A percentile compares a stretch with the other conserved stretches of the same genome.
These are phyloP conservation scores for Rallus limicola DNA, from an alignment of 2,113 vertebrate species.

Conservation along the genomic window DNA sequence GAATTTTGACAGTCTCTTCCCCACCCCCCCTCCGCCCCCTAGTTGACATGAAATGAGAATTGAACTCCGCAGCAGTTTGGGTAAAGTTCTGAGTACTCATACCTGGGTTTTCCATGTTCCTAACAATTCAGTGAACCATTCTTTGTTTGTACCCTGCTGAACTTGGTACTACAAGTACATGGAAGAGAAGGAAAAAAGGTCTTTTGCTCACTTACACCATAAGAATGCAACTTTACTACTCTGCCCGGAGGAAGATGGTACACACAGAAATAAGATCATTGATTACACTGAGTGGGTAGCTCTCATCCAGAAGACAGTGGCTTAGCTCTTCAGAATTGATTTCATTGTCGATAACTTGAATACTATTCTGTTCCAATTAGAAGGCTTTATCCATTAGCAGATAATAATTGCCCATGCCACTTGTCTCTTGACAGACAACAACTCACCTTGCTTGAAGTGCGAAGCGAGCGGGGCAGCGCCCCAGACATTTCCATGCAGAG, in stretches of 20 bases:
- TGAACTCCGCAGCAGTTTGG: background rate
- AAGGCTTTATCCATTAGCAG: background rate
- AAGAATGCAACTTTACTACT: background rate
- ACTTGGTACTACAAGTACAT: background rate
- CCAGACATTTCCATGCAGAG: constrained; percentile 41
- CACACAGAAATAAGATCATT: background rate
- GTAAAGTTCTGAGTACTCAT: background rate
- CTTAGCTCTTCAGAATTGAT: background rate
- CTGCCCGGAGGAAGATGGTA: background rate
- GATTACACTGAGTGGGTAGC: background rate
- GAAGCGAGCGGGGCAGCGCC: background rate
- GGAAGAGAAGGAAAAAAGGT: background rate
- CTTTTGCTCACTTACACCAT: fast-evolving
- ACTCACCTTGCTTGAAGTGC: constrained; percentile 72
- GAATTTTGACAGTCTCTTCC: background rate
- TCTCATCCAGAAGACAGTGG: background rate
- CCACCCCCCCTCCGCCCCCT: too few relatives aligned
- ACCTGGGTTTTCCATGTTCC: background rate
- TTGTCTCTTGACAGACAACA: constrained; percentile 72
- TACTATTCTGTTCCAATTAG: background rate
- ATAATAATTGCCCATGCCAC: background rate
- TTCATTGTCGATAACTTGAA: background rate
- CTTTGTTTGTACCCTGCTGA: background rate
- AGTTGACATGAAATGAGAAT: background rate
- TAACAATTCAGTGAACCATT: background rate